Evolutionary conservation across 2,113 vertebrate species (phyloP).

Genomic region (Felis catus): F.catus_Fca126_mat1.0 CM031412.1:136828501-136829000

Average conservation of each 20-base stretch:
- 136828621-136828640: neutral
- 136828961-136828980: neutral
- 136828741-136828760: neutral
- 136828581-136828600: neutral
- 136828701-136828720: neutral
- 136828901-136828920: neutral
- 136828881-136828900: neutral
- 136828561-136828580: neutral
- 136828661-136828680: neutral
- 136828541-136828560: neutral
- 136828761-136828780: neutral
- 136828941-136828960: neutral
- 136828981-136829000: neutral
- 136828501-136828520: neutral
- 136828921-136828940: too few relatives aligned
- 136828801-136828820: neutral
- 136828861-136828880: neutral
- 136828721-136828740: neutral
- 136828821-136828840: neutral
- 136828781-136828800: constrained; percentile 4
- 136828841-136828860: neutral
- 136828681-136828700: neutral
- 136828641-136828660: neutral
- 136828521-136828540: neutral
- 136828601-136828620: constrained; percentile 35